phyloP scores from a whole-genome alignment of 2,888 invertebrate species.

The Dryococelus australis region DNA sequence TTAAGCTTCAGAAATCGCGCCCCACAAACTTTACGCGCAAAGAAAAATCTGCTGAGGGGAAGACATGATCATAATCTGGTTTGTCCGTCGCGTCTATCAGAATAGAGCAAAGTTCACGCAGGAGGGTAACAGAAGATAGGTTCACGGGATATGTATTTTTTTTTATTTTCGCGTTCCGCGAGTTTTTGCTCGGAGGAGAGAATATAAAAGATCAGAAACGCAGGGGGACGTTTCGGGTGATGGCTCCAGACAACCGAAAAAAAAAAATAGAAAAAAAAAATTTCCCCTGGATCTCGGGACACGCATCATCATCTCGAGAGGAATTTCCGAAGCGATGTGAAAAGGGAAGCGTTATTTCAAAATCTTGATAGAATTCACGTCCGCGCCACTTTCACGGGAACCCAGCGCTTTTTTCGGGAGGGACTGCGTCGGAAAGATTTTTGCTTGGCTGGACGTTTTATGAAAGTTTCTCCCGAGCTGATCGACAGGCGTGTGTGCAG shows the following conservation, averaged over 20 bases:
- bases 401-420: background rate
- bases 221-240: background rate
- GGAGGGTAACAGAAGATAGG: background rate
- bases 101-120: background rate
- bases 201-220: background rate
- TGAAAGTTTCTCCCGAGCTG: background rate
- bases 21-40: background rate
- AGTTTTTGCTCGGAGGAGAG: background rate
- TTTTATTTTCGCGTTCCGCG: background rate
- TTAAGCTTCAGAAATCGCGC: background rate
- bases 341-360: background rate
- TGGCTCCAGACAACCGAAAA: background rate
- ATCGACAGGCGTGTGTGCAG: background rate
- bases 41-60: background rate
- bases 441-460: background rate
- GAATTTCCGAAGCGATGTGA: background rate
- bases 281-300: background rate
- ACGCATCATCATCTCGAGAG: background rate
- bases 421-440: background rate
- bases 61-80: background rate
- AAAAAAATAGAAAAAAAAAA: too few relatives aligned
- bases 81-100: background rate
- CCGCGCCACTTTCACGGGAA: background rate
- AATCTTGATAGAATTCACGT: background rate
- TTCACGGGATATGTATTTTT: background rate